phyloP scores from a whole-genome alignment of 2,113 vertebrate species.

The Poecile atricapillus region DNA sequence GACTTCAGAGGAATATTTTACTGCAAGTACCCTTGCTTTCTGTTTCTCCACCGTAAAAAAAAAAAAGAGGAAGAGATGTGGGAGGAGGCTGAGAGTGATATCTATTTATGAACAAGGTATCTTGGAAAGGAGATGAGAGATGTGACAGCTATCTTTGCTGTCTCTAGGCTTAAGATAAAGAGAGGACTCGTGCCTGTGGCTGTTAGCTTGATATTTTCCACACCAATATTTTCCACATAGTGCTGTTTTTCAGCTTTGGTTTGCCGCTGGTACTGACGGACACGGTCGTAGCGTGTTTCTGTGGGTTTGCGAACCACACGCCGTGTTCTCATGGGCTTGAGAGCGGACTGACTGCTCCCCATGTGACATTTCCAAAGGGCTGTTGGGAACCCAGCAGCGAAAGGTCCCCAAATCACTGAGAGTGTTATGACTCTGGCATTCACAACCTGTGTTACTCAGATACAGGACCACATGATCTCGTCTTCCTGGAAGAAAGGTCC shows the following conservation, averaged over 20 bases:
- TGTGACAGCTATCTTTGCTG: neutral
- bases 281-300: accelerated
- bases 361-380: neutral
- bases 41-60: neutral
- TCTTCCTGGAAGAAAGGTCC: constrained; percentile 65
- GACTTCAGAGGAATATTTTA: constrained; percentile 31
- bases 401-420: neutral
- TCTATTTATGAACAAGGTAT: neutral
- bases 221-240: neutral
- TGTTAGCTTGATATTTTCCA: neutral
- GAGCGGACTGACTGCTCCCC: neutral
- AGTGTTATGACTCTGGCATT: neutral
- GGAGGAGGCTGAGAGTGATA: neutral
- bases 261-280: neutral
- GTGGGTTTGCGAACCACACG: neutral
- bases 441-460: neutral
- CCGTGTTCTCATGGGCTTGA: accelerated
- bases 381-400: neutral
- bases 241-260: neutral
- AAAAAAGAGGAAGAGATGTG: neutral
- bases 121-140: neutral
- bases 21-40: neutral
- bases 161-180: neutral
- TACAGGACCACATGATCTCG: neutral
- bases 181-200: neutral